Base-by-base conservation (phyloP, 1,140 invertebrate genomes). In the Telenomus remus region DNA sequence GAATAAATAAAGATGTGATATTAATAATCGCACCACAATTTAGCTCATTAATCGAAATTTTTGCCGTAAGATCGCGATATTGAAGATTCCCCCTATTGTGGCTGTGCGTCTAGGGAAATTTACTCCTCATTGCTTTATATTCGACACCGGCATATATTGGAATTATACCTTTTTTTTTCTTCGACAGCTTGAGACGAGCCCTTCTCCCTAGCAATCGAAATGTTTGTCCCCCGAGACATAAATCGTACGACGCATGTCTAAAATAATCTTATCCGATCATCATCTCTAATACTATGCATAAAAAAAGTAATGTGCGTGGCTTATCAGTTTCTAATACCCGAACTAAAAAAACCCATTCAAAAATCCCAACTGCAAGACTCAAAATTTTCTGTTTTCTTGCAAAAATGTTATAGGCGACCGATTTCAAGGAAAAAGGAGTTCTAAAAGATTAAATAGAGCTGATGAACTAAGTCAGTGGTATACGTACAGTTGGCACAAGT, bases 171-270 rank as follows among this genome's bases (percentile, higher is more conserved):
- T 69, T 27, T 27, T 27, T 73, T 74, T 76, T 69, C 59, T 76
- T 70, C 72, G 60, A 60, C 54, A 64, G 48, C 35, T 46, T 33
- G 51, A 55, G 65, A 54, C 35, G 34, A 69, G 53, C 48, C 59
- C 54, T 69, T 48, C 56, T 27, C 61, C 66, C 73, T 66, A 15
- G 56, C 61, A 71, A 76, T 71, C 66, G 73, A 76, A 76, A 76
- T 71, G 66, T 71, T 76, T 76, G 66, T 76, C 73, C 66, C 73
- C 9, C 33, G 73, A 76, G 73, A 70, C 60, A 76, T 76, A 70
- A 76, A 76, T 76, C 73, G 54, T 65, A 65, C 39, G 61, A 65
- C 34, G 66, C 27, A 13, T 66, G 55, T 66, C 73, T 70, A 49
- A 70, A 76, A 70, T 64, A 70, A 70, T 70, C 73, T 70, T 70